These are phyloP conservation scores for Mythimna albipuncta DNA, from an alignment of 2,888 invertebrate species.

Conservation along the genomic window DNA sequence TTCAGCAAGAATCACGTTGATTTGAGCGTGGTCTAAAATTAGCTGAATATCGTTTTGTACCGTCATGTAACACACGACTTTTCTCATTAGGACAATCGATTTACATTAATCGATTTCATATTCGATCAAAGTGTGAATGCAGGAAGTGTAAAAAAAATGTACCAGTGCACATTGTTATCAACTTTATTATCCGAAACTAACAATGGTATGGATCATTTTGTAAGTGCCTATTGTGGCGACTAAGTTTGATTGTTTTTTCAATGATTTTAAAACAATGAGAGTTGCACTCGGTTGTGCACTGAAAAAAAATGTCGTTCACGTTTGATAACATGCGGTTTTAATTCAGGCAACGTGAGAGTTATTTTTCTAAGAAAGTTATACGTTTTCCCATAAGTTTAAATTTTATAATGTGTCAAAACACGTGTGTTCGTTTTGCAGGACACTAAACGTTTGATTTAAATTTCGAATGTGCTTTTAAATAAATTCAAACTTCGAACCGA, in stretches of 20 bases:
- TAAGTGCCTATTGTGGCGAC: slow-evolving; percentile 81
- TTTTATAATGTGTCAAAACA: slow-evolving; percentile 49
- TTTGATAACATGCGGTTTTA: slow-evolving; percentile 75
- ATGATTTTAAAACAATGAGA: slow-evolving; percentile 73
- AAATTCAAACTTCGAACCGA: slow-evolving; percentile 36
- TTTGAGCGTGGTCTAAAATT: slow-evolving; percentile 64
- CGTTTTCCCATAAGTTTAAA: slow-evolving; percentile 70
- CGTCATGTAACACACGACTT: slow-evolving; percentile 66
- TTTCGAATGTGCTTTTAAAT: slow-evolving; percentile 65
- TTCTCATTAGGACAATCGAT: slow-evolving; percentile 47
- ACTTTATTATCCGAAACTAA: slow-evolving; percentile 79
- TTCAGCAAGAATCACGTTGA: slow-evolving; percentile 78
- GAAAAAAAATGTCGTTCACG: slow-evolving; percentile 79
- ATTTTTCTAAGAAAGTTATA: slow-evolving; percentile 78
- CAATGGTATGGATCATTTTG: slow-evolving; percentile 83
- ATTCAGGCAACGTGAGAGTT: slow-evolving; percentile 74
- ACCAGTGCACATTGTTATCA: slow-evolving; percentile 77
- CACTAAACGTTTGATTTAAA: slow-evolving; percentile 60
- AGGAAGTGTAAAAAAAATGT: slow-evolving; percentile 82
- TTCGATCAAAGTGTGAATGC: slow-evolving; percentile 68
- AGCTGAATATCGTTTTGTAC: slow-evolving; percentile 43
- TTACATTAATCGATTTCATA: slow-evolving; percentile 63
- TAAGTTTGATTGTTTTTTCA: slow-evolving; percentile 77
- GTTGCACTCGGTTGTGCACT: slow-evolving; percentile 70
- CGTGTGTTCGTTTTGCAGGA: slow-evolving; percentile 27